phyloP scores from a whole-genome alignment of 1,140 invertebrate species.

The Nomia melanderi region DNA sequence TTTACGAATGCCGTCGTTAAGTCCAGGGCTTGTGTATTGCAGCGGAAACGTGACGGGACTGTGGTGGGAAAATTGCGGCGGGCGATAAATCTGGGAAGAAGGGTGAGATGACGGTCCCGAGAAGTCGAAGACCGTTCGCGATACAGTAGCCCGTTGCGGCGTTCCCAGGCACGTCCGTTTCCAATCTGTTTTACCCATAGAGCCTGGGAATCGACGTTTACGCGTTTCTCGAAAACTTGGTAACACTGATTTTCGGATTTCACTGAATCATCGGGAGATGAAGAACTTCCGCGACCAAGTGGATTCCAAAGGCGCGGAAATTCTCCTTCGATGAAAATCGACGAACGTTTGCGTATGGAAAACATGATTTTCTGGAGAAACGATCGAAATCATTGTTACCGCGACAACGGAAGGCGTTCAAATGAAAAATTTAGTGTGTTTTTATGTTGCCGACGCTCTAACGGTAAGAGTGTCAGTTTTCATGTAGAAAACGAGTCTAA shows the following conservation, averaged over 20 bases:
- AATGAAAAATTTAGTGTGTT: too few species aligned
- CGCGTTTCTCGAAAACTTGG: constrained; percentile 1
- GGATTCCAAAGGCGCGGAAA: too few species aligned
- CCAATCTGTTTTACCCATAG: background rate
- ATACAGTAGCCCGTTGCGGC: constrained; percentile 30
- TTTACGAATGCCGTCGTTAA: background rate
- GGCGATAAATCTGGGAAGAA: constrained; percentile 33
- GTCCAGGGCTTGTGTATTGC: constrained; percentile 21
- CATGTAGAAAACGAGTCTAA: too few species aligned
- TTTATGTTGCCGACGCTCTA: too few species aligned
- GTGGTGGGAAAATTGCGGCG: background rate
- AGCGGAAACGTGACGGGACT: constrained; percentile 18
- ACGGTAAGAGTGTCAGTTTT: too few species aligned
- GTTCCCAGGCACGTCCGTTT: constrained; percentile 11
- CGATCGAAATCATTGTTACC: too few species aligned
- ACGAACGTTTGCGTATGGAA: too few species aligned
- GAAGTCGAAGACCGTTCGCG: constrained; percentile 17
- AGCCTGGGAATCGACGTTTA: constrained; percentile 30
- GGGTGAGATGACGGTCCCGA: constrained; percentile 3
- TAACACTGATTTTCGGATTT: background rate
- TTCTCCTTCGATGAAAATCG: too few species aligned
- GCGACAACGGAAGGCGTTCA: too few species aligned
- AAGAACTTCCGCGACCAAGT: background rate
- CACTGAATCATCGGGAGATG: background rate
- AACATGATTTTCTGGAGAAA: too few species aligned